A percentile compares a stretch with the other conserved stretches of the same genome.
Conservation (phyloP, 2,113 vertebrate genomes). For the Origma solitaria region DNA sequence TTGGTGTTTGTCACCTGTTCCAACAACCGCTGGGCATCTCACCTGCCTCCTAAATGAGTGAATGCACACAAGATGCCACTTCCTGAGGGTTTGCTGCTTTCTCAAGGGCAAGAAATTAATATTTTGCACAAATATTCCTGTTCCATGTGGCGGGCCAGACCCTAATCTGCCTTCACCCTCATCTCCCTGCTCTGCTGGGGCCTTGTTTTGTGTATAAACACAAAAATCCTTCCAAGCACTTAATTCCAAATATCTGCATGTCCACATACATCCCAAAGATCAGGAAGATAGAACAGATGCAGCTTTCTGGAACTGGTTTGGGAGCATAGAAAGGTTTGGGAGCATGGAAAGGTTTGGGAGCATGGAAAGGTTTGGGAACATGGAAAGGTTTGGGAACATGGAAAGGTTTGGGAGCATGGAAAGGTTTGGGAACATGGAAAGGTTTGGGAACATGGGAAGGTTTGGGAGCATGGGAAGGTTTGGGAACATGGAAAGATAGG, state of each 20-base stretch:
- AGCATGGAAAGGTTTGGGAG: no score
- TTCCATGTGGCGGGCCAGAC: fast-evolving
- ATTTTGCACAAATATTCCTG: not conserved
- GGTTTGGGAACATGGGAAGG: not conserved
- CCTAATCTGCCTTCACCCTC: not conserved
- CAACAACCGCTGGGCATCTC: not conserved
- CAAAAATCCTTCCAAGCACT: not conserved
- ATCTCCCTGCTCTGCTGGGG: not conserved
- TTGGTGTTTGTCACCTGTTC: not conserved
- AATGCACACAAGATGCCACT: not conserved
- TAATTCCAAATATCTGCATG: not conserved
- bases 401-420: not conserved
- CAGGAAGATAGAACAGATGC: not conserved
- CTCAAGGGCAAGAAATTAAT: fast-evolving
- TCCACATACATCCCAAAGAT: not conserved
- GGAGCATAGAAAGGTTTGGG: not conserved
- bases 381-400: no score
- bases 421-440: not conserved
- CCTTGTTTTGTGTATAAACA: not conserved
- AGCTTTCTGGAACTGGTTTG: not conserved
- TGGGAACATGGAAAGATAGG: not conserved
- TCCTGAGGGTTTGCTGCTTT: not conserved
- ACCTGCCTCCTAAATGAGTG: fast-evolving
- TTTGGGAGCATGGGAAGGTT: not conserved
- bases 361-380: not conserved